phyloP scores from a whole-genome alignment of 2,797 vertebrate species.

The Tamandua tetradactyla region DNA sequence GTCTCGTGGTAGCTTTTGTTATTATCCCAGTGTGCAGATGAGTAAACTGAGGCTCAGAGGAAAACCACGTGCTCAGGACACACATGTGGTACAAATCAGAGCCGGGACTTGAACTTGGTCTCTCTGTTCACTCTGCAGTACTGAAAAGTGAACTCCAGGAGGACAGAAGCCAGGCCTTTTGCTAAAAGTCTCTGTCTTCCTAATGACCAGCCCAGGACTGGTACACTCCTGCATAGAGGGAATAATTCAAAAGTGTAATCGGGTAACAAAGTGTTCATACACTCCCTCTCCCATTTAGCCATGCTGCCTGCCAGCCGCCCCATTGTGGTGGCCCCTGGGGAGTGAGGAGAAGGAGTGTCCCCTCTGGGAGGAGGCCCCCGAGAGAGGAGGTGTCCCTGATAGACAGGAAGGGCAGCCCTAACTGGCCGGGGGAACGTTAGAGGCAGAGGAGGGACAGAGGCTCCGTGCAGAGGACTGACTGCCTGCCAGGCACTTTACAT shows the following conservation, averaged over 20 bases:
- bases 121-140: too few relatives aligned
- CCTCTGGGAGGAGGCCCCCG: not conserved
- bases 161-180: not conserved
- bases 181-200: not conserved
- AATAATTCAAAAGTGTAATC: not conserved
- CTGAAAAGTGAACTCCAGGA: not conserved
- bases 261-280: not conserved
- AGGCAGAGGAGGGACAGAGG: not conserved
- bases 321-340: not conserved
- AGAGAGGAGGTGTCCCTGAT: too few relatives aligned
- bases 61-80: conserved; percentile 47
- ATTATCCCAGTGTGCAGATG: not conserved
- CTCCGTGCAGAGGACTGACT: not conserved
- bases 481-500: not conserved
- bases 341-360: not conserved
- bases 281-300: not conserved
- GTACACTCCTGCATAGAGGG: too few relatives aligned
- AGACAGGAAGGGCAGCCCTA: not conserved
- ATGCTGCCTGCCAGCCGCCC: not conserved
- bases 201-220: not conserved
- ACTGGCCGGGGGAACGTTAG: fast-evolving
- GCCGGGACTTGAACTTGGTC: not conserved
- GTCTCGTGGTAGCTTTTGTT: not conserved
- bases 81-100: conserved; percentile 48
- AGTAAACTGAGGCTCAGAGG: conserved; percentile 22